phyloP scores from a whole-genome alignment of 2,113 vertebrate genomes.

The Lycaon pictus region DNA sequence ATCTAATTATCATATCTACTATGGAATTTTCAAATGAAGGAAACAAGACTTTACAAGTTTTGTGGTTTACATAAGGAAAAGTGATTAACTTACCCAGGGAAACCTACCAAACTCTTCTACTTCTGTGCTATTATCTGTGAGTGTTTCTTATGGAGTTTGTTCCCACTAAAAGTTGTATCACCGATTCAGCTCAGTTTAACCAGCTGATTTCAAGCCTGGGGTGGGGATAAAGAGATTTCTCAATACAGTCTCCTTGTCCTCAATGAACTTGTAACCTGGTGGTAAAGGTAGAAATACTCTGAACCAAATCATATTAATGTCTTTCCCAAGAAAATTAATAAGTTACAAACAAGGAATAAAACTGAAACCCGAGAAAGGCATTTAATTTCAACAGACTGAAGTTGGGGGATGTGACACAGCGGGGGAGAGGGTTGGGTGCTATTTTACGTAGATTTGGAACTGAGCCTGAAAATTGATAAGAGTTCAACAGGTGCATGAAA shows the following conservation, averaged over 20 bases:
- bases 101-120: not conserved
- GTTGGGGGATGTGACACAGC: not conserved
- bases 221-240: not conserved
- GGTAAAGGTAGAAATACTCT: not conserved
- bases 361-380: slow-evolving; percentile 18
- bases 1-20: slow-evolving; percentile 37
- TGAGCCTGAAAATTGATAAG: not conserved
- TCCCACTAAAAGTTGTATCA: not conserved
- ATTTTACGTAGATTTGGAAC: not conserved
- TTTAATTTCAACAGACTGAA: slow-evolving; percentile 5
- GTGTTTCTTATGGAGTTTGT: not conserved
- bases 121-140: not conserved
- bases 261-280: not conserved
- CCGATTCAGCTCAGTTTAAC: not conserved
- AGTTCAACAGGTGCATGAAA: not conserved
- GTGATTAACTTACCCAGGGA: not conserved
- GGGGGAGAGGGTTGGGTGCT: not conserved
- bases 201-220: not conserved
- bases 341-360: slow-evolving; percentile 23
- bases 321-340: not conserved
- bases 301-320: slow-evolving; percentile 8
- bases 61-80: slow-evolving; percentile 39
- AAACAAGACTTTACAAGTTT: slow-evolving; percentile 39
- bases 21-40: slow-evolving; percentile 27
- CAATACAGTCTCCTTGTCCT: not conserved